These are phyloP conservation scores for Lampris megalopsis DNA, from an alignment of 2,113 vertebrate species.

Conservation along the genomic window DNA sequence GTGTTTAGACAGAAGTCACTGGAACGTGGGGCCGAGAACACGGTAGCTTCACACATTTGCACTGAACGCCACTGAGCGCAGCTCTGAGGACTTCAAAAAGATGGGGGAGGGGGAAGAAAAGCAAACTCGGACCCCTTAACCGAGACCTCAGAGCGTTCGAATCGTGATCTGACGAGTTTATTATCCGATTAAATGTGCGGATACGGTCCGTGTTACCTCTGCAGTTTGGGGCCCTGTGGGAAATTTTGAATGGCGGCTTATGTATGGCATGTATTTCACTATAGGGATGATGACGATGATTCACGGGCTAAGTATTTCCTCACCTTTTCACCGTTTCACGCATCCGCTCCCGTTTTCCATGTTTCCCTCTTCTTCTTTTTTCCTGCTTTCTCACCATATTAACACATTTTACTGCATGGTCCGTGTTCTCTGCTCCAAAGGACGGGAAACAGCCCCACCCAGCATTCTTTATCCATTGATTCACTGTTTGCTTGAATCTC, in stretches of 20 bases:
- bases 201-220: no score
- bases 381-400: background rate
- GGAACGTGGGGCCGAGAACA: conserved; percentile 63
- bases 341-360: no score
- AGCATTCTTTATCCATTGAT: conserved; percentile 72
- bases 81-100: conserved; percentile 1
- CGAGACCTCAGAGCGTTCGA: background rate
- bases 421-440: conserved; percentile 56
- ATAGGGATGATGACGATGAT: background rate
- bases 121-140: background rate
- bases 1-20: conserved; percentile 72
- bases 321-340: no score
- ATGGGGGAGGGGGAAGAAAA: background rate
- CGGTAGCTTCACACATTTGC: conserved; percentile 44
- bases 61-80: conserved; percentile 27
- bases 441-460: conserved; percentile 71
- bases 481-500: conserved; percentile 77
- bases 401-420: conserved; percentile 39
- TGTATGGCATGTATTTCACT: background rate
- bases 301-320: no score
- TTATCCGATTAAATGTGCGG: background rate
- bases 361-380: no score
- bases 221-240: no score
- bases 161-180: background rate
- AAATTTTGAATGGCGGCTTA: background rate